Base-by-base conservation (phyloP, 1,140 invertebrate species). In the Papilio helenus region DNA sequence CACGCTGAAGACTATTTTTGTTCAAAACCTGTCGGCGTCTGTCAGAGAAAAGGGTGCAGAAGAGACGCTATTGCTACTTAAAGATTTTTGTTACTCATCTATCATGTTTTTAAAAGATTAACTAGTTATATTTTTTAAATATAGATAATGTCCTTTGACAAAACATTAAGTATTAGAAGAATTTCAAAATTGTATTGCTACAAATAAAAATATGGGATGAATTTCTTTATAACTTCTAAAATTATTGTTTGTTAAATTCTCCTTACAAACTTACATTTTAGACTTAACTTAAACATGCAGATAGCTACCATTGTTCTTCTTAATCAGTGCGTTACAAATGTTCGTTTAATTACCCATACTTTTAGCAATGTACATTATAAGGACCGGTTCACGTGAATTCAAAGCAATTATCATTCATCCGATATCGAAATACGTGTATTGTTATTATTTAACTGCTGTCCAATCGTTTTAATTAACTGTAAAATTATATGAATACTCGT, bases 1-100 rank as follows among this genome's bases (percentile, higher is more conserved):
- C 88, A 84, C 88, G 82, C 85, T 87, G 81, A 84, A 84, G 87
- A 93, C 90, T 94, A 93, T 94, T 94, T 94, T 92, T 90, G 89
- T 87, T 86, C 86, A 88, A 92, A 68, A 91, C 91, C 92, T 90
- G 91, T 90, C 88, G 81, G 84, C 80, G 90, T 92, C 89, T 86
- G 86, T 92, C 91, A 92, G 74, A 79, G 79, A 83, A 82, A 46
- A 83, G 79, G 71, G 72, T 26, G 76, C 10, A 29, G 78, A 87
- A 80, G 87, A 90, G 85, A 81, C 39, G 87, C 51, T 80, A 77
- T 42, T 72, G 26, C 8, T 46, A 34, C 76, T 80, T 46, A 46
- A 55, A 23, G 78, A 78, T 55, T 81, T 76, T 81, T 79, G 58
- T 74, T 23, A 68, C 16, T 26, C 2, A 23, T 26, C 10, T 73